Evolutionary conservation across 2,113 vertebrate species (phyloP).

Genomic region (Tenebrosternarchus preto): DNA sequence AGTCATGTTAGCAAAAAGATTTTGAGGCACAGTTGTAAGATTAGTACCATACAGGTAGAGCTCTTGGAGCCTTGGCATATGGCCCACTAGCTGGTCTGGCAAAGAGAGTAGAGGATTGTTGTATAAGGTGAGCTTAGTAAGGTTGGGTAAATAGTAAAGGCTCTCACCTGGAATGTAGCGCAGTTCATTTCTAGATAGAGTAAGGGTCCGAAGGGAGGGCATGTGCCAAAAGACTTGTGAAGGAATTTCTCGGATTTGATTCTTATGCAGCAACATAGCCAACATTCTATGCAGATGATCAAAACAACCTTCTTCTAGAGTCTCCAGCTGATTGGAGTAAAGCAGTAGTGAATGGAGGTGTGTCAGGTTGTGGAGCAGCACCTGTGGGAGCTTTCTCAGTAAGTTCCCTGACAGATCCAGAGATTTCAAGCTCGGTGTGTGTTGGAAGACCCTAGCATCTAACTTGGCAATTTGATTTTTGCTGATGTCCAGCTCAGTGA

Average conservation of each 20-base stretch:
- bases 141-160: conserved; percentile 75
- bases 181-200: conserved; percentile 78
- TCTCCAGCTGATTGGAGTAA: conserved; percentile 74
- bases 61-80: conserved; percentile 75
- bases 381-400: conserved; percentile 73
- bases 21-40: conserved; percentile 79
- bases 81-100: conserved; percentile 82
- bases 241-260: conserved; percentile 73
- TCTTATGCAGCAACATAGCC: conserved; percentile 76
- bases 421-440: conserved; percentile 69
- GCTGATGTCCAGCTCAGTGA: conserved; percentile 76
- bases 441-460: conserved; percentile 65
- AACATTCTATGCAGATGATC: conserved; percentile 70
- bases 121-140: conserved; percentile 77
- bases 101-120: conserved; percentile 80
- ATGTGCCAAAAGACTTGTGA: conserved; percentile 76
- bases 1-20: conserved; percentile 84
- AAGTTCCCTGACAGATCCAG: conserved; percentile 81
- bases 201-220: conserved; percentile 69
- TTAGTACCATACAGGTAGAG: conserved; percentile 80
- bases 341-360: conserved; percentile 74
- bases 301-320: conserved; percentile 73
- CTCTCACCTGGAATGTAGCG: conserved; percentile 72
- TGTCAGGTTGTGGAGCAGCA: conserved; percentile 72
- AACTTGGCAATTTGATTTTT: conserved; percentile 72